Conservation (phyloP, 2,113 vertebrate genomes). For the Grus americana region DNA sequence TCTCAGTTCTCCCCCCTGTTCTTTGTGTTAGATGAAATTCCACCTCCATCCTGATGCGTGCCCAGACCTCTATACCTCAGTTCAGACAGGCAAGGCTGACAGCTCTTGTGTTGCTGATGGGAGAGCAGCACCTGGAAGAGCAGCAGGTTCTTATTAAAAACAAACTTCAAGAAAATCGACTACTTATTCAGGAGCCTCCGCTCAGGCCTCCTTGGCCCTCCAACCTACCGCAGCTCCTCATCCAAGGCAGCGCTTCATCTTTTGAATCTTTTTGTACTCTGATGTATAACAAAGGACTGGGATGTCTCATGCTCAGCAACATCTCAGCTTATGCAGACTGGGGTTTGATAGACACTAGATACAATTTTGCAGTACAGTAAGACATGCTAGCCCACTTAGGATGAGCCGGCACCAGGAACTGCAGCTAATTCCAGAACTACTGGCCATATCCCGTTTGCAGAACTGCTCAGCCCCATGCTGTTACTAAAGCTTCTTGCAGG, state of each 20-base stretch:
- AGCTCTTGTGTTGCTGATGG: not conserved
- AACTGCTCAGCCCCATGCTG: not conserved
- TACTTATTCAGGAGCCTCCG: not conserved
- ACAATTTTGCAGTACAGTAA: not conserved
- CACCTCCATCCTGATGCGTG: not conserved
- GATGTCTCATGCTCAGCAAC: not conserved
- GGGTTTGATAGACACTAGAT: not conserved
- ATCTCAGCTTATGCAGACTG: not conserved
- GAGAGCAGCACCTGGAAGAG: not conserved
- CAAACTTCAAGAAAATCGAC: not conserved
- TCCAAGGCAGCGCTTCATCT: not conserved
- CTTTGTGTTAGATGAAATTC: not conserved
- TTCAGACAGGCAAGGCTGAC: not conserved
- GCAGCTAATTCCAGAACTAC: not conserved
- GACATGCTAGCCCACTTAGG: not conserved
- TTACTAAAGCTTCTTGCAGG: not conserved
- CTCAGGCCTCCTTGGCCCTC: not conserved
- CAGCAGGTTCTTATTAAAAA: not conserved
- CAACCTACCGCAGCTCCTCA: not conserved
- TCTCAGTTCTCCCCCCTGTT: not conserved
- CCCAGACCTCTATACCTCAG: not conserved
- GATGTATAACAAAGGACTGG: not conserved
- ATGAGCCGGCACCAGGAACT: not conserved
- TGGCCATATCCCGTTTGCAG: accelerated
- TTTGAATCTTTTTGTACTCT: not conserved